Evolutionary conservation across 2,797 vertebrate genomes (phyloP), one percentile per base, ranked within the genome.

Genomic region (Microctenopoma stevenorrisi): DNA sequence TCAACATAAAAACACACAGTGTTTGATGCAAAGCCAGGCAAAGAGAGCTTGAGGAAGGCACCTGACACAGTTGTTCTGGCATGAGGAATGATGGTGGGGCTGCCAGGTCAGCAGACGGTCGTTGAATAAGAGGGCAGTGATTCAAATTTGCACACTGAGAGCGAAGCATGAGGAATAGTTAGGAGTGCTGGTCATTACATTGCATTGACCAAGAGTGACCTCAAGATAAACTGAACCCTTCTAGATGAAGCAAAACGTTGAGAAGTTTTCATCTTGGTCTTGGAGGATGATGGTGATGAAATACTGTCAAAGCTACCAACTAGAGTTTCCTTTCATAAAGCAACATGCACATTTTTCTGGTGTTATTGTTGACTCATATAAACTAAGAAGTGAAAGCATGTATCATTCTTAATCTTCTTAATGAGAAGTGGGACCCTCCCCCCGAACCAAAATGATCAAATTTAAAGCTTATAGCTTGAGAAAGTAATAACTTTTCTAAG

Each of bases 91-190:
- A 46, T 60, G 43, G 73, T 12, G 74, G 88, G 84, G 55, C n/a
- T 59, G 74, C 87, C 74, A 46, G 74, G 78, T 61, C 50, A 82
- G 78, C 93, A 93, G 88, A 93, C 82, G 88, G 91, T 79, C 38
- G 76, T 69, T 83, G 68, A 63, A 82, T 68, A 69, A 59, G 65
- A 72, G 67, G 89, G 84, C 77, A 73, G 68, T 33, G 30, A 85
- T 74, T 90, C 92, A 90, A 89, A 89, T 88, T 79, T 51, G 50
- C 72, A 52, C 56, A 38, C 55, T 68, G 82, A 78, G 83, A 72
- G 48, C 49, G 83, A 72, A 76, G 50, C 62, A 33, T 64, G 63
- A 28, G 35, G 65, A 72, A 60, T 62, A 81, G 70, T 53, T 2
- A 35, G 40, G 48, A 26, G 40, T 49, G 50, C 25, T 11, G 16